Base-by-base conservation (phyloP, 2,888 invertebrate species). In the Brachycybe producta region DNA sequence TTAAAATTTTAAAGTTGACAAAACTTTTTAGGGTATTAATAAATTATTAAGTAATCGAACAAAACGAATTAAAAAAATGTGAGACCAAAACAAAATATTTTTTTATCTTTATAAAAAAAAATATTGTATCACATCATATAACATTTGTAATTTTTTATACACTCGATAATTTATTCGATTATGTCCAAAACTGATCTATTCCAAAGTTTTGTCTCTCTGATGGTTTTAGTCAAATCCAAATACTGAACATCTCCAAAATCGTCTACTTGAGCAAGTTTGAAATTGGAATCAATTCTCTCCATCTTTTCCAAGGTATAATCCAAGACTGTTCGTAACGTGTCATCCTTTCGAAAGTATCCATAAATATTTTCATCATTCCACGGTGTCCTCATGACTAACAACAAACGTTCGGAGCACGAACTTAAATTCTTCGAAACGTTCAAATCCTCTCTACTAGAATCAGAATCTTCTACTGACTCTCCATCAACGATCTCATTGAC, bases 171-270 rank as follows among this genome's bases (percentile, higher is more conserved):
- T n/a, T n/a, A n/a, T n/a, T n/a, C n/a, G n/a, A n/a, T n/a, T n/a
- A n/a, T n/a, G n/a, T n/a, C n/a, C n/a, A n/a, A n/a, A n/a, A n/a
- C n/a, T n/a, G n/a, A n/a, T n/a, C n/a, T n/a, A n/a, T n/a, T n/a
- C n/a, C n/a, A n/a, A n/a, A n/a, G n/a, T n/a, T n/a, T 27, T 2
- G 30, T n/a, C 19, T 43, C n/a, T 5, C 15, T 32, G 19, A 43
- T 43, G 11, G 43, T 43, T 43, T 43, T 28, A 3, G 30, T 17
- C 5, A 43, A 43, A 19, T 43, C 43, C 13, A n/a, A n/a, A n/a
- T n/a, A n/a, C n/a, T n/a, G n/a, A n/a, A n/a, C n/a, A n/a, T 43
- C 27, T 30, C 32, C 21, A 23, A 21, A 30, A 8, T 17, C 30
- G 21, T 30, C 30, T 17, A 23, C 43, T 23, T 28, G 26, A n/a